These are phyloP conservation scores for Lepidurus couesii DNA, from an alignment of 1,140 invertebrate genomes.

Conservation along the genomic window DNA sequence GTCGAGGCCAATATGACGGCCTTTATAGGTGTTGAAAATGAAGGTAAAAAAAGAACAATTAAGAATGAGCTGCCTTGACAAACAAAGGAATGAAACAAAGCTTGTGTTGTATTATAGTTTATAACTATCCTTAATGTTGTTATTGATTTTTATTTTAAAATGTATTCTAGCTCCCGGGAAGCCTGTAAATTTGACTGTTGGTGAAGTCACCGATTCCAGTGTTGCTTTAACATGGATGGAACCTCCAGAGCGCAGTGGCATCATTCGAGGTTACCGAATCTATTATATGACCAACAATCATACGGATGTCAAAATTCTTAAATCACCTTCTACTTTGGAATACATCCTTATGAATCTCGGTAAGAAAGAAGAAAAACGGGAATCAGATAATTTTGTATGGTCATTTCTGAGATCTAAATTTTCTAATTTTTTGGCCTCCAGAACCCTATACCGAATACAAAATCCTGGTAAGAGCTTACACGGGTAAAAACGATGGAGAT, in stretches of 20 bases:
- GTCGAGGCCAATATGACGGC: background rate
- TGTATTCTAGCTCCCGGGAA: conserved; percentile 62
- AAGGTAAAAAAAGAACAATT: background rate
- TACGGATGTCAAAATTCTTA: conserved; percentile 51
- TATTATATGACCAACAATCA: conserved; percentile 63
- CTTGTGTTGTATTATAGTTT: background rate
- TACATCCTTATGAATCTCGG: conserved; percentile 50
- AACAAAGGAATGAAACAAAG: background rate
- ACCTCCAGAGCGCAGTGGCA: conserved; percentile 64
- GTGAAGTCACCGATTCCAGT: conserved; percentile 65
- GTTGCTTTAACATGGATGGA: conserved; percentile 72
- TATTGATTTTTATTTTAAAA: no score
- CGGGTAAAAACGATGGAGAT: conserved; percentile 64
- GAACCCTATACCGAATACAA: conserved; percentile 75
- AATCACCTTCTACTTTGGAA: conserved; percentile 48
- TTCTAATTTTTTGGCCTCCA: conserved; percentile 46
- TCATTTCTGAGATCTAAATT: conserved; percentile 32
- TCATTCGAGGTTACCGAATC: conserved; percentile 62
- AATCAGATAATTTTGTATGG: background rate
- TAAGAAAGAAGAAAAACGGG: conserved; percentile 46
- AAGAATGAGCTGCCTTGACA: background rate
- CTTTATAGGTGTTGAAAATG: background rate
- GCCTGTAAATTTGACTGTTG: conserved; percentile 69
- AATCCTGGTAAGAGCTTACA: conserved; percentile 76
- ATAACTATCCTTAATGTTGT: background rate